Evolutionary conservation across 2,797 vertebrate genomes (phyloP).

Genomic region (Manis pentadactyla): DNA sequence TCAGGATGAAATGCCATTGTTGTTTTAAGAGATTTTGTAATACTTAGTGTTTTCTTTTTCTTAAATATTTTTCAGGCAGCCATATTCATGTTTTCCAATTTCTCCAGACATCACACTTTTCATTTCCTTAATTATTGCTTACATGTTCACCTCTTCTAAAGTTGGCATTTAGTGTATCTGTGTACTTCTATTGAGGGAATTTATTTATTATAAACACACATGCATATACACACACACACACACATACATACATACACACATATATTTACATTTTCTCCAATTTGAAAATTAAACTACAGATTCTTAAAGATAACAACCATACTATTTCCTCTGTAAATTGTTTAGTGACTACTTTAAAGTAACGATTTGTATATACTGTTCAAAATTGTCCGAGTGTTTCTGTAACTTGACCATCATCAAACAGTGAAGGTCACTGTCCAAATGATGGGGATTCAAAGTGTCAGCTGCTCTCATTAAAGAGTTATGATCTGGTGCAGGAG

Average conservation of each 20-base stretch:
- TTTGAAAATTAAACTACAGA: constrained; percentile 19
- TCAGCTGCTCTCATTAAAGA: neutral
- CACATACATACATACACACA: neutral
- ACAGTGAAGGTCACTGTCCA: neutral
- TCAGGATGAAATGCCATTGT: neutral
- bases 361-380: neutral
- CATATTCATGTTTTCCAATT: neutral
- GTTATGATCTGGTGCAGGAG: neutral
- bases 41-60: neutral
- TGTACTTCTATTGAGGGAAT: neutral
- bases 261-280: neutral
- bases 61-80: neutral
- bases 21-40: constrained; percentile 29
- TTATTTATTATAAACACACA: neutral
- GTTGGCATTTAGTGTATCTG: neutral
- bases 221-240: neutral
- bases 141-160: neutral
- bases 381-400: neutral
- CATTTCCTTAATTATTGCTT: neutral
- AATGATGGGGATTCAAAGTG: neutral
- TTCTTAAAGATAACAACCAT: neutral
- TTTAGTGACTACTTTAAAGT: neutral
- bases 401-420: neutral
- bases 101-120: neutral
- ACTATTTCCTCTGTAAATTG: neutral